A percentile compares a stretch with the other conserved stretches of the same genome.
Evolutionary conservation across 2,888 invertebrate species (phyloP).

Genomic region (Lasiommata megera): DNA sequence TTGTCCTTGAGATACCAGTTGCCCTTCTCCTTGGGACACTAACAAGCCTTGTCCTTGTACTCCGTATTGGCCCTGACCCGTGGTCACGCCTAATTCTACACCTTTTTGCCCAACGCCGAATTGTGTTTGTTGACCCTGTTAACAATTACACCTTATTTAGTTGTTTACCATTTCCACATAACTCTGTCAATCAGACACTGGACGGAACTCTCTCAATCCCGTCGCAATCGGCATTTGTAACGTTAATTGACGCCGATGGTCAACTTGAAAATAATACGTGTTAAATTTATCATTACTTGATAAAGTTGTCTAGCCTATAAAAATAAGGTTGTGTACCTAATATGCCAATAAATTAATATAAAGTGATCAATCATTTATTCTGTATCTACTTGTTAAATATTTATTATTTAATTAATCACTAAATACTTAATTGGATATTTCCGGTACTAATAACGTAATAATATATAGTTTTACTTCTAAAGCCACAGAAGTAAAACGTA

Average conservation of each 20-base stretch:
- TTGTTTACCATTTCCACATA: too few species aligned
- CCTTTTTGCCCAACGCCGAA: conserved; percentile 15
- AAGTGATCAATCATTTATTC: background rate
- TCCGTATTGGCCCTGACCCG: conserved; percentile 12
- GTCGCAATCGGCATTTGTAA: too few species aligned
- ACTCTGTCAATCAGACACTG: too few species aligned
- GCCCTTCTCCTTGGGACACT: conserved; percentile 39
- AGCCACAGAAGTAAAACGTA: too few species aligned
- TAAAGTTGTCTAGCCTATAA: too few species aligned
- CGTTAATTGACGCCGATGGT: too few species aligned
- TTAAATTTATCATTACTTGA: too few species aligned
- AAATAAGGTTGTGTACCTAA: too few species aligned
- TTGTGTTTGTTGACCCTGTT: conserved; percentile 9
- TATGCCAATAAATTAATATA: background rate
- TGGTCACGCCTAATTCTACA: conserved; percentile 20
- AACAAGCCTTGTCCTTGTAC: conserved; percentile 28
- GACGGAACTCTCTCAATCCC: too few species aligned
- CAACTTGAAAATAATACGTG: too few species aligned
- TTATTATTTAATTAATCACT: background rate
- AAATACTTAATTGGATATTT: background rate
- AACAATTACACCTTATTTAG: background rate
- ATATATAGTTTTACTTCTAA: background rate
- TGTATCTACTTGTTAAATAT: too few species aligned
- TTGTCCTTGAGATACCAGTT: conserved; percentile 31
- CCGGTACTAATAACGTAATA: background rate